Conservation (phyloP, 2,888 invertebrate genomes). For the Acanthosepion lycidas region DNA sequence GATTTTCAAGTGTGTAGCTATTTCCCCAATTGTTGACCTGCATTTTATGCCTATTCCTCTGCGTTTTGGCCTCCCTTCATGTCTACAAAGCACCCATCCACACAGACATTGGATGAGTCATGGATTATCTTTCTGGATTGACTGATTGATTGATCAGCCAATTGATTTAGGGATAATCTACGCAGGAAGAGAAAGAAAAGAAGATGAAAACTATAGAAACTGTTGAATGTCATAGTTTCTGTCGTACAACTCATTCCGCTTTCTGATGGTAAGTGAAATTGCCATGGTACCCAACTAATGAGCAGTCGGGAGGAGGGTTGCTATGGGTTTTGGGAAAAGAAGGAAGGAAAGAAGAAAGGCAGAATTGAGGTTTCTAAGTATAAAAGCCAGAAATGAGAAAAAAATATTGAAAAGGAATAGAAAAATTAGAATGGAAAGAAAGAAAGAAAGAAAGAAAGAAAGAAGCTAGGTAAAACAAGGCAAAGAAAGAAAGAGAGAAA, state of each 20-base stretch:
- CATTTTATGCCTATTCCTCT: not conserved
- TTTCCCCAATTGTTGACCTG: not conserved
- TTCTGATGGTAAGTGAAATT: not conserved
- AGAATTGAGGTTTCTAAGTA: too few relatives aligned
- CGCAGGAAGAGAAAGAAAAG: not conserved
- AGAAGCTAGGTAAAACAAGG: too few relatives aligned
- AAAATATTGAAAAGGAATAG: too few relatives aligned
- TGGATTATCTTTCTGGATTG: not conserved
- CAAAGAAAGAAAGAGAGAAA: too few relatives aligned
- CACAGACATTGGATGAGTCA: not conserved
- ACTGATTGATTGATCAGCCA: conserved; percentile 1
- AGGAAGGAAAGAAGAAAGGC: not conserved
- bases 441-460: too few relatives aligned
- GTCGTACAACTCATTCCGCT: not conserved
- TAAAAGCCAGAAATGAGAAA: too few relatives aligned
- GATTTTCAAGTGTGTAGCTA: too few relatives aligned
- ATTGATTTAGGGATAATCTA: conserved; percentile 20
- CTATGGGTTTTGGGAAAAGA: not conserved
- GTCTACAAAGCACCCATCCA: not conserved
- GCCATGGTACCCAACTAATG: not conserved
- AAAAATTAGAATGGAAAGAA: too few relatives aligned
- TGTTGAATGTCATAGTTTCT: too few relatives aligned
- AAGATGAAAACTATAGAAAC: not conserved
- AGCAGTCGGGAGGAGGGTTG: not conserved
- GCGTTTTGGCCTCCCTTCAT: not conserved